phyloP scores from a whole-genome alignment of 2,113 vertebrate genomes.

The Montifringilla adamsi region DNA sequence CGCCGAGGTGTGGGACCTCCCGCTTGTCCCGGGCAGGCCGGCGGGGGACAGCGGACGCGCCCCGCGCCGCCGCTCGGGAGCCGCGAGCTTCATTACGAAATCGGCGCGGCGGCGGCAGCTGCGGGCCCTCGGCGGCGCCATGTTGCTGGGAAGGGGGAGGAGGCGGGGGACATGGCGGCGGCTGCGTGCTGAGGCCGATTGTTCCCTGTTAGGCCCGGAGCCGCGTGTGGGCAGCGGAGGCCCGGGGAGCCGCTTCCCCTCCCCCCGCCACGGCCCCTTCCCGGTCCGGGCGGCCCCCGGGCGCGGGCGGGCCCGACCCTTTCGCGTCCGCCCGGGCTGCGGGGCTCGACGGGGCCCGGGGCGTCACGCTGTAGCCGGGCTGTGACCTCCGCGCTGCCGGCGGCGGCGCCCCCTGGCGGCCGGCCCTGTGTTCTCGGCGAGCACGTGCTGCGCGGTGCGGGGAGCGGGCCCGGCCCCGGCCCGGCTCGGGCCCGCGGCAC shows the following conservation, averaged over 20 bases:
- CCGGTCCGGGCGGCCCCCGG: background rate
- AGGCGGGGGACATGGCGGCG: conserved; percentile 68
- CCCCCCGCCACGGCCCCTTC: background rate
- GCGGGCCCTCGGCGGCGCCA: conserved; percentile 82
- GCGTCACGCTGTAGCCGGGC: background rate
- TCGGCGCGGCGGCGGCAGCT: conserved; percentile 46
- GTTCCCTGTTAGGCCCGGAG: conserved; percentile 82
- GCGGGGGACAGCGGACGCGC: background rate
- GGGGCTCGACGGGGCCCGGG: background rate
- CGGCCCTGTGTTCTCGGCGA: background rate
- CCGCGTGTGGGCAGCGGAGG: conserved; percentile 71
- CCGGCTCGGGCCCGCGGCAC: background rate
- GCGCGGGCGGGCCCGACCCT: background rate
- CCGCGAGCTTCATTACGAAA: conserved; percentile 35
- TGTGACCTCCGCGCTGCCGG: background rate
- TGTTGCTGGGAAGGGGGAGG: conserved; percentile 86
- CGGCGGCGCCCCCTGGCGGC: background rate
- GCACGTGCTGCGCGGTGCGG: background rate
- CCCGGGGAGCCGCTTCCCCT: conserved; percentile 57
- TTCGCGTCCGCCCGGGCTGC: background rate
- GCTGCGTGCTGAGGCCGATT: conserved; percentile 79
- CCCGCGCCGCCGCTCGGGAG: background rate
- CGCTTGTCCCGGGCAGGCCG: background rate
- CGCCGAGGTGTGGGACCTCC: background rate
- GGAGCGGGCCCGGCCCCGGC: background rate